Base-by-base conservation (phyloP, 2,888 invertebrate species). In the Lithophane leautieri region DNA sequence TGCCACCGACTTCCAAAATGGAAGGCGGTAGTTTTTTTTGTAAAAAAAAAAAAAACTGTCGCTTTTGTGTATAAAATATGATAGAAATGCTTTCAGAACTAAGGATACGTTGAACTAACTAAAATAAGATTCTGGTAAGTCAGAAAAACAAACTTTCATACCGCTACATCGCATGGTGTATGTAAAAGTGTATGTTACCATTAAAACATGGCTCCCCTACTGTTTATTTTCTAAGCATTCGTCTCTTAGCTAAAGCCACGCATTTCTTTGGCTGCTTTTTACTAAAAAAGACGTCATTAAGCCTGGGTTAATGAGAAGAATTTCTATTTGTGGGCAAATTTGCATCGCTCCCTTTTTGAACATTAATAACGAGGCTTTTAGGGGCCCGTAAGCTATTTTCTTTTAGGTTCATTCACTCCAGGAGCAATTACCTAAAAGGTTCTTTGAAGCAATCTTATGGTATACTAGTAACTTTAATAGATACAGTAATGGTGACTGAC, bases 231-330 rank as follows among this genome's bases (percentile, higher is more conserved):
- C 75, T 86, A 88, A 86, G 80, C 85, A 79, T 83, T 81, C 82
- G 81, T 88, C 86, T 88, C 80, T 73, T 73, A 77, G 79, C 72
- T 81, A 87, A 88, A 87, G 82, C 84, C 67, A 84, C 79, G 78
- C 74, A 79, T 87, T 89, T 89, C 86, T 89, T 89, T 88, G 65
- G 69, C 73, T n/a, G 76, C 78, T 52, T 85, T 89, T 86, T 73
- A 84, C 80, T 75, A 82, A 89, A 89, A 88, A 89, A 84, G 81
- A 44, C 85, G 85, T 89, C 90, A 88, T 91, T 91, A 91, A 86
- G 73, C 82, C 79, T 67, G 63, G 62, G 81, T 91, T 89, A 91
- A 91, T 91, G 91, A 91, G 90, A 87, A 78, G 83, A 85, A 87
- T 87, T 90, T 89, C 88, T 89, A 88, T 88, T 90, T 87, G 86